Conservation (phyloP, 2,113 vertebrate genomes). For the Alces alces region DNA sequence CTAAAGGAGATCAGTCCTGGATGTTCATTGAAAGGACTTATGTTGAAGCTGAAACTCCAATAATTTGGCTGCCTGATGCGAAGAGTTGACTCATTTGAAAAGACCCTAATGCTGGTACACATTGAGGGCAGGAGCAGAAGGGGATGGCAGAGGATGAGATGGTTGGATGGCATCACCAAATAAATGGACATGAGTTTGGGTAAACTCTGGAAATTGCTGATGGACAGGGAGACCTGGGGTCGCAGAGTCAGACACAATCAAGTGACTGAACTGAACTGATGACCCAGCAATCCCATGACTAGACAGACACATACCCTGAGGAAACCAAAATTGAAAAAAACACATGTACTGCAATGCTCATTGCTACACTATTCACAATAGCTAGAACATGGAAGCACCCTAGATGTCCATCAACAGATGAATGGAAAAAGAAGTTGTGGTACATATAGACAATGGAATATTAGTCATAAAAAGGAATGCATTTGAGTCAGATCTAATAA, state of each 20-base stretch:
- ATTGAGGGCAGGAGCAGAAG: background rate
- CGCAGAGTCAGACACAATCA: background rate
- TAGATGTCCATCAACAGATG: background rate
- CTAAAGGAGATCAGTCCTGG: too few species aligned
- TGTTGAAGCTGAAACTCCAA: too few species aligned
- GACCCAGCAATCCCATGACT: background rate
- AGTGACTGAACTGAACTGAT: background rate
- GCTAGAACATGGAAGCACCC: background rate
- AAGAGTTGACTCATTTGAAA: too few species aligned
- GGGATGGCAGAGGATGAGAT: accelerated
- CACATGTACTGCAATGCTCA: background rate
- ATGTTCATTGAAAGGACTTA: too few species aligned
- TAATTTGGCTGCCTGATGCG: too few species aligned
- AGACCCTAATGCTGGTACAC: too few species aligned
- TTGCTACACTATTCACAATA: background rate
- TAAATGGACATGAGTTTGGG: background rate
- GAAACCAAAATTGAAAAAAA: background rate
- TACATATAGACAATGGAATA: background rate
- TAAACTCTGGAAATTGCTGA: background rate
- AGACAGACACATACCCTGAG: background rate
- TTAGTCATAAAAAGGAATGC: background rate
- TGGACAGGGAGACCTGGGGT: background rate
- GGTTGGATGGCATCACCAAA: background rate
- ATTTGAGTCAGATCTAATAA: background rate
- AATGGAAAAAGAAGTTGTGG: background rate